Base-by-base conservation (phyloP, 2,797 vertebrate species). In the Darevskia mixta region DNA sequence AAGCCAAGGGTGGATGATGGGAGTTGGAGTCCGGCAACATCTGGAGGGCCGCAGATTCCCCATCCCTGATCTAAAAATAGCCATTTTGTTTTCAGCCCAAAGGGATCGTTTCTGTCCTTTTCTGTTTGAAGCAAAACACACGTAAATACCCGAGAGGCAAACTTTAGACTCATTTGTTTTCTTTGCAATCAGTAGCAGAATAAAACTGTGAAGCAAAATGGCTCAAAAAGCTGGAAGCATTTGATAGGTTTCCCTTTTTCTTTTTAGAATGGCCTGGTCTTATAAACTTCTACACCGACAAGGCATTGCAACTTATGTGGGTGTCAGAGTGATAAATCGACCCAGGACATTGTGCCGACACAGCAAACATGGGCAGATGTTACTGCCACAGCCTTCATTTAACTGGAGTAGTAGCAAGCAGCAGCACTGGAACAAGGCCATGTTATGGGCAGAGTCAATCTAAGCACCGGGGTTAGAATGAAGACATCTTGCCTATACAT, bases 81-180 rank as follows among this genome's bases (percentile, higher is more conserved):
- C 81, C 35, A 88, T n/a, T 84, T 90, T 85, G 32, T 45, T 79
- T 89, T 64, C 79, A 87, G 86, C 73, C 87, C 91, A 91, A 93
- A 87, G 61, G 85, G 83, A 87, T 5, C 49, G 78, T 86, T 88
- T 85, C 81, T 66, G 71, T 49, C 69, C 67, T 41, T 55, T 87
- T 85, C 90, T 86, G 76, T 90, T 85, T 73, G 87, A 90, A 86
- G 85, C 75, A 90, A 84, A 90, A 89, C 69, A 85, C 90, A 89
- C 64, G 77, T 89, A 87, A 87, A 86, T 35, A 85, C 43, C 71
- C 32, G 45, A 80, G 71, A 87, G 72, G 81, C 20, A 35, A 9
- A 4, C 27, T n/a, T 32, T 71, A 23, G 80, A 45, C 23, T 32
- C 72, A 2, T 35, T 82, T 41, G 38, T 4, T n/a, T 6, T 66